These are phyloP conservation scores for Pyrocoelia pectoralis DNA, from an alignment of 2,888 invertebrate species.

Conservation along the genomic window DNA sequence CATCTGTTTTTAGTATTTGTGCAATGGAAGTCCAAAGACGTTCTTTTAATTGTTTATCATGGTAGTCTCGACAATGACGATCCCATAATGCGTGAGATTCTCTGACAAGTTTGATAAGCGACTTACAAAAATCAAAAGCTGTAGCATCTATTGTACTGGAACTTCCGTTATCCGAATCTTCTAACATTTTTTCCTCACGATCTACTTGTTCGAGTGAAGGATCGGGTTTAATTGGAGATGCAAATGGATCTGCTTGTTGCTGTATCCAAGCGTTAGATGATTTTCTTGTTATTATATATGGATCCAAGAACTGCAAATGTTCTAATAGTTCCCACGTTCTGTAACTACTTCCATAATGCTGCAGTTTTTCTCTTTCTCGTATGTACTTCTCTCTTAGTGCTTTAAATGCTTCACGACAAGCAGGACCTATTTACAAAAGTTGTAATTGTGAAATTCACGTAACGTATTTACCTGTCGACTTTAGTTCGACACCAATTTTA, in stretches of 20 bases:
- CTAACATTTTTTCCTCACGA: slow-evolving; percentile 10
- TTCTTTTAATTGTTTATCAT: slow-evolving; percentile 47
- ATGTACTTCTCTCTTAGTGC: slow-evolving; percentile 49
- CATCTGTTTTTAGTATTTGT: slow-evolving; percentile 42
- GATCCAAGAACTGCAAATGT: slow-evolving; percentile 46
- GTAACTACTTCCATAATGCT: slow-evolving; percentile 41
- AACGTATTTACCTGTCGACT: slow-evolving; percentile 41
- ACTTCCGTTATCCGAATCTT: slow-evolving; percentile 18
- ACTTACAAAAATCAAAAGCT: slow-evolving; percentile 42
- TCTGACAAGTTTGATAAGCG: slow-evolving; percentile 45
- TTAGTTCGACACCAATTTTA: slow-evolving; percentile 42
- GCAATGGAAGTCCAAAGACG: slow-evolving; percentile 48
- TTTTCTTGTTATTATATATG: slow-evolving; percentile 46
- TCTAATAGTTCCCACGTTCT: slow-evolving; percentile 45
- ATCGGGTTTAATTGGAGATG: slow-evolving; percentile 23
- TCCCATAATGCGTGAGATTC: slow-evolving; percentile 51
- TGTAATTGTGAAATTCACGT: neutral
- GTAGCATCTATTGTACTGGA: slow-evolving; percentile 14
- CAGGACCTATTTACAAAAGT: slow-evolving; percentile 34
- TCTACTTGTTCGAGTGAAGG: slow-evolving; percentile 10
- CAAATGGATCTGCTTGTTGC: slow-evolving; percentile 16
- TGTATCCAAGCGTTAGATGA: slow-evolving; percentile 20
- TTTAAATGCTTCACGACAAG: slow-evolving; percentile 48
- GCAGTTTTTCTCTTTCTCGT: slow-evolving; percentile 46
- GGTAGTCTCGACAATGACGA: slow-evolving; percentile 46